phyloP scores from a whole-genome alignment of 2,888 invertebrate species.

The Xiphydria camelus region DNA sequence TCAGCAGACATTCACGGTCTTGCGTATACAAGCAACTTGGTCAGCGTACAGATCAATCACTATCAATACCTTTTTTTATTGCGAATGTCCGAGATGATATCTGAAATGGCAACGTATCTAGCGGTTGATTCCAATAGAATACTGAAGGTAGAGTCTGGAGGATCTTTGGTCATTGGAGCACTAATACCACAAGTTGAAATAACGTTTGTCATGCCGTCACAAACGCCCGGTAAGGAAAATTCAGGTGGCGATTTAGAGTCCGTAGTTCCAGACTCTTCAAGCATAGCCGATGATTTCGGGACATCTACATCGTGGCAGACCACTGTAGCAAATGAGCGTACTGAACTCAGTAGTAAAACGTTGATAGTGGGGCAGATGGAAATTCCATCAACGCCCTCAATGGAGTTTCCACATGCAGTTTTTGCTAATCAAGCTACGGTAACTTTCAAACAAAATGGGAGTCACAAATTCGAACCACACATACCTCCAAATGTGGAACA shows the following conservation, averaged over 20 bases:
- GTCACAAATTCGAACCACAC: conserved; percentile 29
- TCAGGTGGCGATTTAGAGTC: conserved; percentile 84
- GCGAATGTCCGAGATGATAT: conserved; percentile 78
- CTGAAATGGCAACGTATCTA: conserved; percentile 79
- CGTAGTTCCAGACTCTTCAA: conserved; percentile 82
- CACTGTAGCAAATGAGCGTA: conserved; percentile 27
- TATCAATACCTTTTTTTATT: conserved; percentile 90
- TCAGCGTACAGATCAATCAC: conserved; percentile 90
- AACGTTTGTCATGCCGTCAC: conserved; percentile 84
- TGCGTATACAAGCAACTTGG: conserved; percentile 79
- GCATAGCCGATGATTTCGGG: conserved; percentile 73
- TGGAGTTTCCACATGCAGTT: conserved; percentile 45
- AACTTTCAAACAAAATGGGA: conserved; percentile 51
- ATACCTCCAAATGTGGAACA: neutral
- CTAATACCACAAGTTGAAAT: conserved; percentile 85
- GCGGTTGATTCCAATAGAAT: conserved; percentile 77
- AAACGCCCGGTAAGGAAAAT: conserved; percentile 83
- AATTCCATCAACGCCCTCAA: conserved; percentile 51
- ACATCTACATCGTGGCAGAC: conserved; percentile 39
- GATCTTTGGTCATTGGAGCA: conserved; percentile 72
- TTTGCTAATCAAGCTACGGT: conserved; percentile 40
- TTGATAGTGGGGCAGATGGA: conserved; percentile 54
- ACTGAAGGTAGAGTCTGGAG: conserved; percentile 61
- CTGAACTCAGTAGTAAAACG: conserved; percentile 45
- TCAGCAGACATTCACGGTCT: conserved; percentile 78